Conservation (phyloP, 2,113 vertebrate species). For the Ptilonorhynchus violaceus region DNA sequence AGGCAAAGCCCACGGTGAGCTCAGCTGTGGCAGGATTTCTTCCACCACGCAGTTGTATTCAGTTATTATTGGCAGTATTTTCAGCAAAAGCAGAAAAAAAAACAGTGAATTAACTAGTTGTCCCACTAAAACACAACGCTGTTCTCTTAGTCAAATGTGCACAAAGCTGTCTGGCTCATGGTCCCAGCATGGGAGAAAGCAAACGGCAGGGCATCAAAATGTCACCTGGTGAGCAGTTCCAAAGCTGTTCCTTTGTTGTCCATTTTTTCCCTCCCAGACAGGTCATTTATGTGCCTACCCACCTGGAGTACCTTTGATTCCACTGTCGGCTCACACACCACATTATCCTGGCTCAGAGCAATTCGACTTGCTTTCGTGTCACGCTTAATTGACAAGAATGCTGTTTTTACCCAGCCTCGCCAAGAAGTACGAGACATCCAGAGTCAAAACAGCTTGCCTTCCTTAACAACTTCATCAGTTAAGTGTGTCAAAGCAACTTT, state of each 20-base stretch:
- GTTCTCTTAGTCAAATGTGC: background rate
- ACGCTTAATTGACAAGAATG: background rate
- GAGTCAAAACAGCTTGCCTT: slow-evolving; percentile 45
- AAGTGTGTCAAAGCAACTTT: slow-evolving; percentile 42
- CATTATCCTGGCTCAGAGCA: background rate
- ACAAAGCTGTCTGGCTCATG: background rate
- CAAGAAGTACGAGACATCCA: background rate
- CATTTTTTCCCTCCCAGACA: background rate
- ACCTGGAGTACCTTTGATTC: background rate
- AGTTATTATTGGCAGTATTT: background rate
- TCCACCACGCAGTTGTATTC: background rate
- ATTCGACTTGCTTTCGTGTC: background rate
- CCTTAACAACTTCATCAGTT: background rate
- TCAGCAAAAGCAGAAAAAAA: background rate
- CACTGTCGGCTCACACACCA: background rate
- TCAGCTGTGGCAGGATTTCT: background rate
- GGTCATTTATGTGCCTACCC: background rate
- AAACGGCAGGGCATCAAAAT: background rate
- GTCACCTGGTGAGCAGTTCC: background rate
- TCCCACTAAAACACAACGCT: background rate
- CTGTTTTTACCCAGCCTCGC: background rate
- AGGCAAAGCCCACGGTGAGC: background rate
- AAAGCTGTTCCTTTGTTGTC: fast-evolving
- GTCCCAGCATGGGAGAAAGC: background rate
- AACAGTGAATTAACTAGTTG: background rate